Conservation (phyloP, 35 echinoderm and acorn worm genomes). For the Heliocidaris erythrogramma region DNA sequence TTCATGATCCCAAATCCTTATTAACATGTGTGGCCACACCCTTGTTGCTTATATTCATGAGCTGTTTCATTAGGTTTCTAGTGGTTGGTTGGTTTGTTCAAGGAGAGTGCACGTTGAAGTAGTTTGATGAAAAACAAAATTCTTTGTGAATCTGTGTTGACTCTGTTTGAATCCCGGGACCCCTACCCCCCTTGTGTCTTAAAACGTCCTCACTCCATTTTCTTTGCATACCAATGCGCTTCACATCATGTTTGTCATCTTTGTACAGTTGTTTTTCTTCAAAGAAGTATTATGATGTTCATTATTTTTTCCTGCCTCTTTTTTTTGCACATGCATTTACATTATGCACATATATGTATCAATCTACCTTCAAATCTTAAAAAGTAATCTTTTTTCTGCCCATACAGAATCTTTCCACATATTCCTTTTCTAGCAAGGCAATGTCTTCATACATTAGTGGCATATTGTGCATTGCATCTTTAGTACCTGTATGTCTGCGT, state of each 20-base stretch:
- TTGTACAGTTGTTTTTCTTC: not conserved
- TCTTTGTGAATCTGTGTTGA: not conserved
- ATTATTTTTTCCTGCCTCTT: not conserved
- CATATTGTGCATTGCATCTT: not conserved
- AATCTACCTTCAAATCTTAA: not conserved
- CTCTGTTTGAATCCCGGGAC: not conserved
- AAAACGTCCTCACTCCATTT: too few species aligned
- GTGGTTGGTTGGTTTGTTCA: not conserved
- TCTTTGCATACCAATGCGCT: too few species aligned
- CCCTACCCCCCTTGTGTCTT: too few species aligned
- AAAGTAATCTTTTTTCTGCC: not conserved
- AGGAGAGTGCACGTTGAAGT: not conserved
- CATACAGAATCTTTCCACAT: not conserved
- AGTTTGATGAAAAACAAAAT: not conserved
- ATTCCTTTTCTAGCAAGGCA: too few species aligned
- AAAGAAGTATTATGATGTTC: not conserved
- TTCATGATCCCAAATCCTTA: slow-evolving; percentile 27
- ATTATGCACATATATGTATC: not conserved
- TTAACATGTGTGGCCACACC: slow-evolving; percentile 27
- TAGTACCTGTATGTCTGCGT: not conserved
- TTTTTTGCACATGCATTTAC: not conserved
- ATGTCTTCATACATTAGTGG: not conserved
- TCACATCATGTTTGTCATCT: not conserved
- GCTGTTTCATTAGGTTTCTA: not conserved
- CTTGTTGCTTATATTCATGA: slow-evolving; percentile 17